Percentiles rank a stretch among this genome's conserved stretches.
phyloP scores from a whole-genome alignment of 2,113 vertebrate species.

The Channa maculata region DNA sequence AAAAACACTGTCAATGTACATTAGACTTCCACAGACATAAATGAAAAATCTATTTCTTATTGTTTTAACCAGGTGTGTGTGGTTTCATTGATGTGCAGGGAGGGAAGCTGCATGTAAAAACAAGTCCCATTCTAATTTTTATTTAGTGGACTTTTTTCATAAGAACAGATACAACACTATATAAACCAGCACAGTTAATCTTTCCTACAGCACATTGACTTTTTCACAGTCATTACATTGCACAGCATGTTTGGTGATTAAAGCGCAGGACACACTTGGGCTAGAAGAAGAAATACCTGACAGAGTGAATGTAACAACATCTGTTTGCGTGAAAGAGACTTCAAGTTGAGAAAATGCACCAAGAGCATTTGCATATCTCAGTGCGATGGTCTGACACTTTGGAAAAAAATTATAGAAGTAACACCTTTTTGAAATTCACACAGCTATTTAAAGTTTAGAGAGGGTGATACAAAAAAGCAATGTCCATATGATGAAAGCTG shows the following conservation, averaged over 20 bases:
- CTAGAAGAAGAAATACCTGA: slow-evolving; percentile 13
- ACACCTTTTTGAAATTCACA: slow-evolving; percentile 27
- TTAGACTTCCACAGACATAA: not conserved
- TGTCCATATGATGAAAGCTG: too few species aligned
- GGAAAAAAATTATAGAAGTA: slow-evolving; percentile 6
- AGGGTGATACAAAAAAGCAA: slow-evolving; percentile 6
- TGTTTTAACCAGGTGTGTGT: too few species aligned
- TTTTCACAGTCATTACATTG: not conserved
- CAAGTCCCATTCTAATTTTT: too few species aligned
- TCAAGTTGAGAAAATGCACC: slow-evolving; percentile 24
- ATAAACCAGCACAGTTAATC: too few species aligned
- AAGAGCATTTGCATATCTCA: slow-evolving; percentile 3
- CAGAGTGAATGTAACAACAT: not conserved
- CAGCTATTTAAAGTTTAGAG: not conserved
- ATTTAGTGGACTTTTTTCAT: not conserved
- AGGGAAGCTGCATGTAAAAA: too few species aligned
- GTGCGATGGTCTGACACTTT: slow-evolving; percentile 25
- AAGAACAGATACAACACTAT: not conserved
- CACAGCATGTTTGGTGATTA: not conserved
- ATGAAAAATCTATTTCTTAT: not conserved
- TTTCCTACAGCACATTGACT: not conserved
- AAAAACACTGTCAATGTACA: not conserved
- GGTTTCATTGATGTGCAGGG: too few species aligned
- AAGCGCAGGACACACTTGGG: slow-evolving; percentile 15
- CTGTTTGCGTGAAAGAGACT: slow-evolving; percentile 14